phyloP scores from a whole-genome alignment of 2,888 invertebrate species.

The Oxytorus armatus region DNA sequence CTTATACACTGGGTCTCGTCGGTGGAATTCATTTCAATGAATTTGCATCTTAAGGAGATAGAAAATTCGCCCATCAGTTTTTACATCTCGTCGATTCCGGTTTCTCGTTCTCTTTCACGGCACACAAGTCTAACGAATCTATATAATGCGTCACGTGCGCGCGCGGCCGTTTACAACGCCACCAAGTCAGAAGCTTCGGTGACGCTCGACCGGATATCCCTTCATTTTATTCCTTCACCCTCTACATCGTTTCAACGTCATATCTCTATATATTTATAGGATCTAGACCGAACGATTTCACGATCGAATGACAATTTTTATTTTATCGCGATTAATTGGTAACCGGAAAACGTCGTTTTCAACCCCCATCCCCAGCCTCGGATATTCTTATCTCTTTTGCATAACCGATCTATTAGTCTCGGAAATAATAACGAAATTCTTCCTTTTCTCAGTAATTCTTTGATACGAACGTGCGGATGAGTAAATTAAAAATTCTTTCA shows the following conservation, averaged over 20 bases:
- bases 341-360: constrained; percentile 30
- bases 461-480: not conserved
- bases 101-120: constrained; percentile 8
- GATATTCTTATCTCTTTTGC: constrained; percentile 38
- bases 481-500: not conserved
- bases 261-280: no score
- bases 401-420: constrained; percentile 37
- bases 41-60: constrained; percentile 78
- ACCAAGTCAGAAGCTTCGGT: not conserved
- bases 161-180: not conserved
- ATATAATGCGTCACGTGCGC: constrained; percentile 18
- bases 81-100: constrained; percentile 62
- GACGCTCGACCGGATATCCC: constrained; percentile 16
- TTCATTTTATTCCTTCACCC: not conserved
- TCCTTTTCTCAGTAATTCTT: not conserved
- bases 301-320: constrained; percentile 59
- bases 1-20: constrained; percentile 71
- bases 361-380: no score
- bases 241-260: constrained; percentile 5
- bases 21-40: constrained; percentile 80
- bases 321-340: constrained; percentile 62
- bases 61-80: constrained; percentile 66
- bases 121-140: constrained; percentile 26
- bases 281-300: constrained; percentile 18
- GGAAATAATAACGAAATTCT: constrained; percentile 10